Base-by-base conservation (phyloP, 1,140 invertebrate genomes). In the Capitella teleta region DNA sequence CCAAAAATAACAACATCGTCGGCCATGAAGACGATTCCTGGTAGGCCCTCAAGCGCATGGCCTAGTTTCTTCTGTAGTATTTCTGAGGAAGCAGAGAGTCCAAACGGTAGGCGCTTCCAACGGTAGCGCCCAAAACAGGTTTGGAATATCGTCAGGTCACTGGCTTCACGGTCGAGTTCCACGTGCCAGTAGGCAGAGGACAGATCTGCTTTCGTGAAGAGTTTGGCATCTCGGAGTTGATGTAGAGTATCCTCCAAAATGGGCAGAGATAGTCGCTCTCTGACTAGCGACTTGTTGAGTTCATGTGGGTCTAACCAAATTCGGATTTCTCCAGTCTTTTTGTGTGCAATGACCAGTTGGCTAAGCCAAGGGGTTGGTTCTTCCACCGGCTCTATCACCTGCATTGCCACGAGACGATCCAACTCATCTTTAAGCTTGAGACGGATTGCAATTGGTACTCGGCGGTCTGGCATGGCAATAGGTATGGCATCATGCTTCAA, bases 201-300 rank as follows among this genome's bases (percentile, higher is more conserved):
- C 5, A 54, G 21, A 28, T 62, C 55, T 3, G 53, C 23, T 46
- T 56, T 57, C 19, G 32, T 53, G 47, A 63, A 61, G 5, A 63
- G 25, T 36, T 42, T 57, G 5, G 57, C 53, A 12, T 55, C 43
- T 10, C 26, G 40, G 10, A 63, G 32, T 49, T 50, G 43, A 16
- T 53, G 59, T 16, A 63, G 28, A 3, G 61, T 42, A 37, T 62
- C 60, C 32, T 61, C 60, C 18, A 60, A 28, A 10, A 49, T 52
- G 16, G 52, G 57, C 4, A 61, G 41, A 18, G 6, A 19, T 16
- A 23, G 25, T 16, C 25, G 41, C 24, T 43, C 41, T 24, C 41
- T 43, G 4, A 43, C 5, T 4, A 43, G n/a, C 16, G 12, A 16
- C 25, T 16, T 43, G 23, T 43, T 43, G 3, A 43, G 12, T 24